A percentile compares a stretch with the other conserved stretches of the same genome.
These are phyloP conservation scores for Idris sp. DNA, from an alignment of 1,140 invertebrate species.

Conservation along the genomic window DNA sequence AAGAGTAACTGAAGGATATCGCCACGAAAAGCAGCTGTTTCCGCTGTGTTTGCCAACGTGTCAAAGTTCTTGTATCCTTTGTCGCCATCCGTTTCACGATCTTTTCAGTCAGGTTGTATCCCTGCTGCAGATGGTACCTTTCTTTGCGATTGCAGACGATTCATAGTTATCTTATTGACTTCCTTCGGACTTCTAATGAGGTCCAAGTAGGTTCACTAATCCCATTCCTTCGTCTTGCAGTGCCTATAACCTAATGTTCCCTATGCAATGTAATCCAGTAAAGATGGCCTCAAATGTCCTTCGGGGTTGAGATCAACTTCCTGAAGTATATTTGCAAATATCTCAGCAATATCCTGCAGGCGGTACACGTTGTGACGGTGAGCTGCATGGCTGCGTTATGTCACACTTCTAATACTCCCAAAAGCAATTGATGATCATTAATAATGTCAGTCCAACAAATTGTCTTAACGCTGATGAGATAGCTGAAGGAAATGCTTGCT, in stretches of 20 bases:
- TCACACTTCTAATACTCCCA: background rate
- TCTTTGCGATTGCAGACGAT: background rate
- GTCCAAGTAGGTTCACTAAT: constrained; percentile 11
- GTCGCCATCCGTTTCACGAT: constrained; percentile 18
- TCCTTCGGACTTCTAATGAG: constrained; percentile 3
- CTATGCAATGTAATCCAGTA: background rate
- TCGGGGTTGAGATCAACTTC: background rate
- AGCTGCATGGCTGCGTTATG: background rate
- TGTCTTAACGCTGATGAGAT: constrained; percentile 8
- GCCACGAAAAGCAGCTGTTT: constrained; percentile 2
- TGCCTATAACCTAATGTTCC: constrained; percentile 6
- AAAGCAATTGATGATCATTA: constrained; percentile 28
- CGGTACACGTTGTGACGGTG: constrained; percentile 1
- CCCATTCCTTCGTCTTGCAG: constrained; percentile 10
- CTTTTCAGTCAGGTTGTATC: constrained; percentile 14
- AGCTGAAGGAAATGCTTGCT: constrained; percentile 15
- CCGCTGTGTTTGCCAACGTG: background rate
- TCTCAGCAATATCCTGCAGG: background rate
- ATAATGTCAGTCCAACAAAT: constrained; percentile 12
- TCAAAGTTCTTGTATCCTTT: constrained; percentile 7
- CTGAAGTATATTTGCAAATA: constrained; percentile 2
- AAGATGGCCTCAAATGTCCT: background rate
- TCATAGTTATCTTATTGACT: no score
- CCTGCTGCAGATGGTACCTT: background rate
- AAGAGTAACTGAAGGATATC: constrained; percentile 9